A percentile compares a stretch with the other conserved stretches of the same genome.
These are phyloP conservation scores for Nemotelus pantherinus DNA, from an alignment of 2,888 invertebrate species.

Conservation along the genomic window DNA sequence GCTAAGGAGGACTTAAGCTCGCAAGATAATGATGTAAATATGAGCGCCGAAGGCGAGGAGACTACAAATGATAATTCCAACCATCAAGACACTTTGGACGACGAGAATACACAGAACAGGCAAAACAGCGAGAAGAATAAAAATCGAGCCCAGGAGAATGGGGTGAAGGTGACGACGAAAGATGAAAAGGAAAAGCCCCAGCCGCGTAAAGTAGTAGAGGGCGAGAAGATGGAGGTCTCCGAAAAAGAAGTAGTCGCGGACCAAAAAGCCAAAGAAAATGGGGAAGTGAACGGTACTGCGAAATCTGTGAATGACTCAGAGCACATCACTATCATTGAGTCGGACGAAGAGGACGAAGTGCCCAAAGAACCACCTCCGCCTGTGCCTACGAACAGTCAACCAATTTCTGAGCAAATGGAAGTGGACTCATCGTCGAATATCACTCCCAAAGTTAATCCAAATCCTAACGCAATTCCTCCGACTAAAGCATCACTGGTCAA, in stretches of 20 bases:
- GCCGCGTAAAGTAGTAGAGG: not conserved
- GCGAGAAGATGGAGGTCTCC: conserved; percentile 6
- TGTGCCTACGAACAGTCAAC: conserved; percentile 41
- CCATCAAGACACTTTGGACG: conserved; percentile 41
- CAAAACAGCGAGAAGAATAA: conserved; percentile 49
- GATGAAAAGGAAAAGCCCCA: not conserved
- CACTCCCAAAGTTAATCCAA: conserved; percentile 1
- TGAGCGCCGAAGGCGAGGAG: conserved; percentile 13
- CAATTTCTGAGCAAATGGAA: conserved; percentile 50
- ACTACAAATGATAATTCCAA: conserved; percentile 35
- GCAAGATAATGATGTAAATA: conserved; percentile 8
- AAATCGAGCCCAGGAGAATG: conserved; percentile 21
- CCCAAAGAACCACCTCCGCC: not conserved
- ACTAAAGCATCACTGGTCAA: conserved; percentile 26
- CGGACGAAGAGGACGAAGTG: conserved; percentile 50
- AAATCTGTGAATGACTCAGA: conserved; percentile 36
- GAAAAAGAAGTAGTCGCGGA: not conserved
- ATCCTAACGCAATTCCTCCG: not conserved
- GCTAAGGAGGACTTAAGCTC: conserved; percentile 37
- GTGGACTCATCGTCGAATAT: conserved; percentile 47
- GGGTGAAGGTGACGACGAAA: conserved; percentile 1
- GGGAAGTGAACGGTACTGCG: conserved; percentile 41
- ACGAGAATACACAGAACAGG: conserved; percentile 53
- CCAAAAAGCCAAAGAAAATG: conserved; percentile 43
- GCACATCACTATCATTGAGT: conserved; percentile 51